A percentile compares a stretch with the other conserved stretches of the same genome.
Conservation (phyloP, 2,888 invertebrate species). For the Archips xylosteana region DNA sequence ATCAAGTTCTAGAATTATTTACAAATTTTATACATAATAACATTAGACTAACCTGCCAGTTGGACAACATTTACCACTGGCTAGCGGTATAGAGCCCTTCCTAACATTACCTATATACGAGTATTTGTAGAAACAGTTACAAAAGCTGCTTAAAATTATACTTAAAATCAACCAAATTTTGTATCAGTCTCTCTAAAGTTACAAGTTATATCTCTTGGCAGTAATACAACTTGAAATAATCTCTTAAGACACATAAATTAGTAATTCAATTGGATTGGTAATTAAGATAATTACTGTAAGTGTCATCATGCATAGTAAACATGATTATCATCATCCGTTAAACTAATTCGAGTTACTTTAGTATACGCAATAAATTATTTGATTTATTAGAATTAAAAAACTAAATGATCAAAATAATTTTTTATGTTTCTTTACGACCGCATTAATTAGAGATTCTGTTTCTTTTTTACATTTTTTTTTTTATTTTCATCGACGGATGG, state of each 20-base stretch:
- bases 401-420: neutral
- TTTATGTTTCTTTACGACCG: neutral
- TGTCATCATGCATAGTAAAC: constrained; percentile 19
- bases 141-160: no score
- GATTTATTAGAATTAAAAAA: neutral
- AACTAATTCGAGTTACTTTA: constrained; percentile 1
- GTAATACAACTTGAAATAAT: constrained; percentile 2
- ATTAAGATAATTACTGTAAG: constrained; percentile 32
- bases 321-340: constrained; percentile 22
- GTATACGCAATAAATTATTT: neutral
- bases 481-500: neutral
- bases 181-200: neutral
- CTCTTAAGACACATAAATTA: constrained; percentile 23
- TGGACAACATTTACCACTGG: no score
- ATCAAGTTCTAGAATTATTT: no score
- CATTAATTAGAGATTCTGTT: neutral
- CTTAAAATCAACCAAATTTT: no score
- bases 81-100: no score
- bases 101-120: no score
- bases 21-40: no score
- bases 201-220: neutral
- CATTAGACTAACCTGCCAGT: no score
- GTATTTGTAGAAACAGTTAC: no score
- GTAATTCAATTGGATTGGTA: constrained; percentile 19
- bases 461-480: neutral